These are phyloP conservation scores for Neuroscelio doddi DNA, from an alignment of 2,888 invertebrate genomes.

Conservation along the genomic window DNA sequence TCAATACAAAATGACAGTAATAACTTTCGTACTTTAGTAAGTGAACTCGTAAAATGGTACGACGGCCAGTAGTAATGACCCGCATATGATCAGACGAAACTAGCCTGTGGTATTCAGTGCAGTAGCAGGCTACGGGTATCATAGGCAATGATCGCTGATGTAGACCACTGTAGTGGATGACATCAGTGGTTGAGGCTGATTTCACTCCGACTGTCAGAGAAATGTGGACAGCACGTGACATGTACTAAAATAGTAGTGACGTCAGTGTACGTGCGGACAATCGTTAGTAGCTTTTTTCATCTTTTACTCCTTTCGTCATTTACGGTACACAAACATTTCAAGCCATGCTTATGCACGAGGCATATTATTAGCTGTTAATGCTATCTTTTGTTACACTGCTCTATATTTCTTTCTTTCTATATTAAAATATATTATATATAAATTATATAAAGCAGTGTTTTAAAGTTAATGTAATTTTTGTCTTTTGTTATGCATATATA, in stretches of 20 bases:
- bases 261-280: not conserved
- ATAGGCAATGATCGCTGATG: constrained; percentile 18
- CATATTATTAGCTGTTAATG: too few relatives aligned
- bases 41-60: not conserved
- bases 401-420: too few relatives aligned
- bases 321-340: too few relatives aligned
- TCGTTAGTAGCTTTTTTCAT: constrained; percentile 4
- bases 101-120: constrained; percentile 13
- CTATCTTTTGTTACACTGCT: too few relatives aligned
- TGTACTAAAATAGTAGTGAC: too few relatives aligned
- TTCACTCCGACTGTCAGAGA: constrained; percentile 1
- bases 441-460: too few relatives aligned
- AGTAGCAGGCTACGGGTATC: constrained; percentile 14
- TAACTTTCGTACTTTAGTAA: not conserved
- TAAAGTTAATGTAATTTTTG: not conserved
- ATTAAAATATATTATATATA: too few relatives aligned
- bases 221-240: not conserved
- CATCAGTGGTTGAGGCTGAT: not conserved
- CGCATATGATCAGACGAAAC: constrained; percentile 30
- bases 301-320: not conserved
- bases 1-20: constrained; percentile 6
- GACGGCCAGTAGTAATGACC: constrained; percentile 27
- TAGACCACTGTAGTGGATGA: not conserved
- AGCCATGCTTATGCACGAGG: too few relatives aligned
- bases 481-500: too few relatives aligned